Percentiles rank a stretch among this genome's conserved stretches.
Evolutionary conservation across 2,113 vertebrate genomes (phyloP).

Genomic region (Pseudorhombus dupliciocellatus): DNA sequence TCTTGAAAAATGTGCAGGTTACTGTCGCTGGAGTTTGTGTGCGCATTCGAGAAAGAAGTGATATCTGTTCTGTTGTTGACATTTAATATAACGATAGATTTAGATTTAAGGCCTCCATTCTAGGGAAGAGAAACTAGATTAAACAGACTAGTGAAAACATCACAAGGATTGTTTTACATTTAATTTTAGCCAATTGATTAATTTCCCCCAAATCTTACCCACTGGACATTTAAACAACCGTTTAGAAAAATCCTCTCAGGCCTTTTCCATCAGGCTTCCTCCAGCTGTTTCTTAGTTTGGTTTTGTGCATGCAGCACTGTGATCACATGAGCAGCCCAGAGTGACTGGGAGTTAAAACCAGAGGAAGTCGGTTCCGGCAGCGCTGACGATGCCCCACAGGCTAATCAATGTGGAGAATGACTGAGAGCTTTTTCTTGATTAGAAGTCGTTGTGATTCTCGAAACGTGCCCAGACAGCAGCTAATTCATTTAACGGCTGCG

Average conservation of each 20-base stretch:
- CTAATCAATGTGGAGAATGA: not conserved
- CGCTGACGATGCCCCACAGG: not conserved
- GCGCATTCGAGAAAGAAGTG: too few relatives aligned
- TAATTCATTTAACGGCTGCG: constrained; percentile 13
- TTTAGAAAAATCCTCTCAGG: not conserved
- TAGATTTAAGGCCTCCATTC: too few relatives aligned
- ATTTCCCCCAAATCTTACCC: too few relatives aligned
- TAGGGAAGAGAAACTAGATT: too few relatives aligned
- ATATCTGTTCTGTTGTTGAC: too few relatives aligned
- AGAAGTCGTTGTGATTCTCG: not conserved
- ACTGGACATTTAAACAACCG: too few relatives aligned
- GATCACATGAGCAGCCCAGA: not conserved
- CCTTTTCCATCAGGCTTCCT: not conserved
- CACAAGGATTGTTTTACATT: too few relatives aligned
- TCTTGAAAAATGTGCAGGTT: not conserved
- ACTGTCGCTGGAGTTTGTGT: not conserved
- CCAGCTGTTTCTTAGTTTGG: too few relatives aligned
- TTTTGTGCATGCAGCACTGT: not conserved
- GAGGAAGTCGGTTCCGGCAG: not conserved
- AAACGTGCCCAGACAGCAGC: constrained; percentile 8
- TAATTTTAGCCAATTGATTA: too few relatives aligned
- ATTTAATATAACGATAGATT: too few relatives aligned
- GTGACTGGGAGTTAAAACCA: not conserved
- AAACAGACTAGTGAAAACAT: too few relatives aligned
- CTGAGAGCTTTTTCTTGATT: not conserved